Conservation (phyloP, 92 coral and sea anemone genomes). For the Zoanthus sociatus region DNA sequence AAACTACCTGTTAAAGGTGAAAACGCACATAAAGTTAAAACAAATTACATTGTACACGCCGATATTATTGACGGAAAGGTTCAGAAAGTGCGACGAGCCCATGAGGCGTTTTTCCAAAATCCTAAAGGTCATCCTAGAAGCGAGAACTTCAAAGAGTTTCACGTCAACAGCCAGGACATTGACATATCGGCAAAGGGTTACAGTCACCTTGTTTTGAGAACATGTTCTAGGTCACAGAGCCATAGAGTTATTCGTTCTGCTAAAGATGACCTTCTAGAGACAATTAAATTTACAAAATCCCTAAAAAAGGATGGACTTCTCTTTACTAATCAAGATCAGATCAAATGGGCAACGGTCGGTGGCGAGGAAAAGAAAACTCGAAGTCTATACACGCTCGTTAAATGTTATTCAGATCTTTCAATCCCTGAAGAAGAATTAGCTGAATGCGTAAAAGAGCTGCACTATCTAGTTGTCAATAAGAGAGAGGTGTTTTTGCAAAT, state of each 20-base stretch:
- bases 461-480: constrained; percentile 74
- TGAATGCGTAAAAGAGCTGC: constrained; percentile 87
- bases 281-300: constrained; percentile 18
- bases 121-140: constrained; percentile 77
- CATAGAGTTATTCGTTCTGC: constrained; percentile 57
- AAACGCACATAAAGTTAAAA: constrained; percentile 68
- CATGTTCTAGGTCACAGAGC: constrained; percentile 48
- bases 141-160: constrained; percentile 70
- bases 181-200: constrained; percentile 86
- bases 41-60: constrained; percentile 66
- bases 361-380: constrained; percentile 70
- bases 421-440: constrained; percentile 81
- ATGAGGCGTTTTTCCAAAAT: constrained; percentile 63
- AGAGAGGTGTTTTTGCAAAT: constrained; percentile 59
- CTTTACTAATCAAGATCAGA: constrained; percentile 69
- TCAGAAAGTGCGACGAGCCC: constrained; percentile 67
- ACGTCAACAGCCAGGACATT: constrained; percentile 76
- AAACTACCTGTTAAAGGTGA: constrained; percentile 79
- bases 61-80: constrained; percentile 68
- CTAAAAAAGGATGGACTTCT: constrained; percentile 75
- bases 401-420: constrained; percentile 83
- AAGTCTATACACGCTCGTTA: constrained; percentile 83
- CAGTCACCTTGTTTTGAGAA: constrained; percentile 72
- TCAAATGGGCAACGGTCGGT: constrained; percentile 78
- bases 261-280: constrained; percentile 24